Percentiles rank a stretch among this genome's conserved stretches.
Evolutionary conservation across 2,797 vertebrate species (phyloP).

Genomic region (Tragelaphus oryx): DNA sequence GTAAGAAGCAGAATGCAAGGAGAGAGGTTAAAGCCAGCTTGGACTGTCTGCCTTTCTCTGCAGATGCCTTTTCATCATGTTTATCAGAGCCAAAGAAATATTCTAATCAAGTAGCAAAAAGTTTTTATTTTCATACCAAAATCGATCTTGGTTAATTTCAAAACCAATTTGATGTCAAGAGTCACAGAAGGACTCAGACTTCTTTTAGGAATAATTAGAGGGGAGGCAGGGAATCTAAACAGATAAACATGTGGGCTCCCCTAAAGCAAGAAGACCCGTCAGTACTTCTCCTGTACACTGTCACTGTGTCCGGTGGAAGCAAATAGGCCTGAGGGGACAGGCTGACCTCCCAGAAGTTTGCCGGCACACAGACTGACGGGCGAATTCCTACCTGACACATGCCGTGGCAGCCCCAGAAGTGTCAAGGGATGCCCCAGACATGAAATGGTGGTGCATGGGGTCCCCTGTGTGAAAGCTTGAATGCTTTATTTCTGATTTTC

Average conservation of each 20-base stretch:
- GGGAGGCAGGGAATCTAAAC: not conserved
- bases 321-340: not conserved
- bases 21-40: not conserved
- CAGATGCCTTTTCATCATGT: not conserved
- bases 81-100: constrained; percentile 20
- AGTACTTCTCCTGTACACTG: not conserved
- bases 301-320: not conserved
- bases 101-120: not conserved
- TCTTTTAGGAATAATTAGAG: not conserved
- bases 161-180: not conserved
- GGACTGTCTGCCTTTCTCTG: not conserved
- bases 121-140: not conserved
- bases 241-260: not conserved
- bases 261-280: not conserved
- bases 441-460: not conserved
- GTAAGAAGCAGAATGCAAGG: not conserved
- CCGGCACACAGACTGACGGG: not conserved
- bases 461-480: not conserved
- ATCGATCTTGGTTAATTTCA: not conserved
- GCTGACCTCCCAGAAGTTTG: not conserved
- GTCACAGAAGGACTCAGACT: not conserved
- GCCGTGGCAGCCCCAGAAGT: not conserved
- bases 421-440: not conserved
- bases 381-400: not conserved
- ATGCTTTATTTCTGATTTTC: not conserved